phyloP scores from a whole-genome alignment of 1,140 invertebrate species.

The Drosophila nigromelanica region DNA sequence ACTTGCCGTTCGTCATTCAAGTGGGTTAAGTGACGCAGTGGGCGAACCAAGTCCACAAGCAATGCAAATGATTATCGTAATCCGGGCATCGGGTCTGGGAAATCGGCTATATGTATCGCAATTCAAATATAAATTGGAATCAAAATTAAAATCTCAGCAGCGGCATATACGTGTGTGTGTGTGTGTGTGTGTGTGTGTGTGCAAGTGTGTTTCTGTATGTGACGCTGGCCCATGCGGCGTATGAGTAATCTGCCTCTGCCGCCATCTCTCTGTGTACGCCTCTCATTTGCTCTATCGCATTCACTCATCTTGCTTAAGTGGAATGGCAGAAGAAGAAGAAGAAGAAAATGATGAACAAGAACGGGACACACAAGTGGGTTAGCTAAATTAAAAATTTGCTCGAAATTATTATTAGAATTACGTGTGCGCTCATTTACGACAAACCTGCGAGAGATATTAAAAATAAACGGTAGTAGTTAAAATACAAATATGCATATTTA shows the following conservation, averaged over 20 bases:
- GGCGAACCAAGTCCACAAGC: constrained; percentile 6
- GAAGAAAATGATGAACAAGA: neutral
- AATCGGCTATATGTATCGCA: constrained; percentile 2
- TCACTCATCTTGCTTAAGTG: constrained; percentile 30
- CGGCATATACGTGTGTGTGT: neutral
- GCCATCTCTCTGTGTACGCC: neutral
- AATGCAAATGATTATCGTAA: constrained; percentile 26
- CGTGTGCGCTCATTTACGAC: constrained; percentile 44
- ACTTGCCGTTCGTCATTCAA: constrained; percentile 21
- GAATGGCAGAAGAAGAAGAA: constrained; percentile 2
- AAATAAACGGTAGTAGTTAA: constrained; percentile 45
- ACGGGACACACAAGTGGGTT: constrained; percentile 24
- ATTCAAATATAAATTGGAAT: constrained; percentile 10
- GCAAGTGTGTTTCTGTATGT: neutral
- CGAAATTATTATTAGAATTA: constrained; percentile 69
- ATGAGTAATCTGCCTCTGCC: constrained; percentile 52
- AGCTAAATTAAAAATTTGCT: constrained; percentile 58
- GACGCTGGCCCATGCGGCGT: constrained; percentile 53
- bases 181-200: neutral
- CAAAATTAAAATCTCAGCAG: constrained; percentile 13
- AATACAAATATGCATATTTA: constrained; percentile 40
- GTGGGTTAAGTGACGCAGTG: constrained; percentile 34
- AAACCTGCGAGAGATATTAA: constrained; percentile 50
- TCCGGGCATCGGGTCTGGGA: neutral
- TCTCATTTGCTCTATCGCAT: constrained; percentile 3